Percentiles rank a stretch among this genome's conserved stretches.
Evolutionary conservation across 2,113 vertebrate species (phyloP).

Genomic region (Pygoscelis antarcticus): DNA sequence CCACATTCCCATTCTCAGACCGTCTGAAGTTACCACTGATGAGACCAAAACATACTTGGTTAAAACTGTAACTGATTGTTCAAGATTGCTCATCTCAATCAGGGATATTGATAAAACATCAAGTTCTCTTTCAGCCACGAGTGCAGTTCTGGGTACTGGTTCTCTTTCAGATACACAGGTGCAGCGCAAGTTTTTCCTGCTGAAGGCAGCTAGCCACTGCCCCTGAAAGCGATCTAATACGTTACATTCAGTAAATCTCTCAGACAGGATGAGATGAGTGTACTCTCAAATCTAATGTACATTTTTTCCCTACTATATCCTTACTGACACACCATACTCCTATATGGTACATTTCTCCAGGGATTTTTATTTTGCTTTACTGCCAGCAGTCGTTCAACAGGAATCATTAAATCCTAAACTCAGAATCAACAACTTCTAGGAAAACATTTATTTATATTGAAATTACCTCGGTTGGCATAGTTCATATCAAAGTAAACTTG

Average conservation of each 20-base stretch:
- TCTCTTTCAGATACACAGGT: not conserved
- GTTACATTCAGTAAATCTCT: not conserved
- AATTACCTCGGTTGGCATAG: constrained; percentile 87
- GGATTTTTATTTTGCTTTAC: not conserved
- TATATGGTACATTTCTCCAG: not conserved
- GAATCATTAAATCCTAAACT: not conserved
- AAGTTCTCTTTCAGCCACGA: not conserved
- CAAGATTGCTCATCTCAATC: not conserved
- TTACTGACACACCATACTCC: not conserved
- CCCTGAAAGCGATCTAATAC: not conserved
- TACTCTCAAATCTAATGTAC: not conserved
- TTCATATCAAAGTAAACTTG: constrained; percentile 92
- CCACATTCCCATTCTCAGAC: not conserved
- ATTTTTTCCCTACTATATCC: not conserved
- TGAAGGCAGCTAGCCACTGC: not conserved
- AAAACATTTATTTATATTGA: not conserved
- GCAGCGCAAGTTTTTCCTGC: not conserved
- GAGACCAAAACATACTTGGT: not conserved
- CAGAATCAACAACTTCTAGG: not conserved
- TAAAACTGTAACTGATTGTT: not conserved
- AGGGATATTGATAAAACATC: not conserved
- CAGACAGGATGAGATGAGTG: not conserved
- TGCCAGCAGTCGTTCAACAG: not conserved
- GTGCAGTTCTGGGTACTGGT: not conserved
- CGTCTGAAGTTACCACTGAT: not conserved